Base-by-base conservation (phyloP, 2,888 invertebrate genomes). In the Caenorhabditis becei region DNA sequence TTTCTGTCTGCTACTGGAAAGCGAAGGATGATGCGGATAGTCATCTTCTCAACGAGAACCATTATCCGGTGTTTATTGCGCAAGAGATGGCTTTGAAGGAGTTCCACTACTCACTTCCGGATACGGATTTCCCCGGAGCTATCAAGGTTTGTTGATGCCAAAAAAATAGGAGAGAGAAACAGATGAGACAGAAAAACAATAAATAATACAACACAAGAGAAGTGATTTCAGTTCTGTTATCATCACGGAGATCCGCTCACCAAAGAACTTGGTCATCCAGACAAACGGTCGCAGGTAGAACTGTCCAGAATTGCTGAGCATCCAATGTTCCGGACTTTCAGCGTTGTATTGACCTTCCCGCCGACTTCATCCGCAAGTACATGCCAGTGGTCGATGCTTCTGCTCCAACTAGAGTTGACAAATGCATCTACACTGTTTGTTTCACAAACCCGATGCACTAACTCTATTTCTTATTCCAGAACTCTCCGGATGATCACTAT, bases 391-490 rank as follows among this genome's bases (percentile, higher is more conserved):
- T 85, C 26, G 83, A 85, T 65, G 66, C 63, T 20, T 23, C 47
- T 1, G 69, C 56, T 20, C 83, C 85, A 23, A 61, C 62, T 1
- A 58, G n/a, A 32, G 71, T 85, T 18, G 82, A 85, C 65, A 70
- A 67, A 20, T 86, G 86, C 77, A 86, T 83, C 37, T 86, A 86
- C 51, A 86, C 86, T n/a, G 86, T 86, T 32, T 51, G 71, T 65
- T 26, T 47, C 11, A 28, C 10, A 44, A 51, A 28, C n/a, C n/a
- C n/a, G n/a, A n/a, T n/a, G n/a, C n/a, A n/a, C n/a, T n/a, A n/a
- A n/a, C n/a, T n/a, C n/a, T n/a, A n/a, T 23, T 59, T 32, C 11
- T 24, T 54, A 8, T 32, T 67, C 56, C 32, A 87, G 86, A 74
- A 78, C 41, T 86, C 86, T 14, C 82, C 80, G 0, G 87, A 87